Evolutionary conservation across 2,888 invertebrate species (phyloP), one percentile per base, ranked within the genome.

Genomic region (Caenorhabditis virilis): DNA sequence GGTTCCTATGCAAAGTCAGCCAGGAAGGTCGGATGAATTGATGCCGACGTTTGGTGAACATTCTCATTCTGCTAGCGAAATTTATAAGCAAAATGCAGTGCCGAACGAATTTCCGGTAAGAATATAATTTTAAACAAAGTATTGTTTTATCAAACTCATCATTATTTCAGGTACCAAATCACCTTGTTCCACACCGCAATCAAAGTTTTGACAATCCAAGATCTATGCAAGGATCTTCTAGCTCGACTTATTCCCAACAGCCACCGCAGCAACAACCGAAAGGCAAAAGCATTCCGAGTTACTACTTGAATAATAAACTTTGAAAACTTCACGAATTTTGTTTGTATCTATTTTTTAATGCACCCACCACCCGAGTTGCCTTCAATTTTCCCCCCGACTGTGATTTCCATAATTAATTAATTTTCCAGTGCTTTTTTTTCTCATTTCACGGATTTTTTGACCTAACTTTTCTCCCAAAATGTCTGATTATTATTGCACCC

Each of bases 121-220:
- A 45, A 5, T 7, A 39, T 7, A 39, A 11, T 43, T 18, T 43
- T 20, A 11, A 43, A 23, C 25, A 43, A 27, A 46, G 6, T 11
- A 25, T 4, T 26, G 5, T 9, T 46, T 25, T 49, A 22, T 25
- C n/a, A 35, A 36, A 22, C 3, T 30, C n/a, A 2, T 36, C 5
- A 2, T 11, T 36, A 2, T 20, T 36, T 18, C 38, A 35, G 25
- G 18, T 16, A 4, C 4, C 13, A 18, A 11, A 15, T 16, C 27
- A 38, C 18, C 49, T 41, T n/a, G 43, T 36, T 18, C 49, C 60
- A 20, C 58, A 58, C 25, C 50, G 58, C 18, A 58, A 58, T 46
- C 58, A 58, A 52, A 52, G 52, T 36, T 58, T 58, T 35, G 58
- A 58, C 7, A 23, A 20, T 5, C 9, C 30, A 13, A 27, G 46